Percentiles rank a stretch among this genome's conserved stretches.
phyloP scores from a whole-genome alignment of 2,113 vertebrate genomes.

The Oncorhynchus nerka region DNA sequence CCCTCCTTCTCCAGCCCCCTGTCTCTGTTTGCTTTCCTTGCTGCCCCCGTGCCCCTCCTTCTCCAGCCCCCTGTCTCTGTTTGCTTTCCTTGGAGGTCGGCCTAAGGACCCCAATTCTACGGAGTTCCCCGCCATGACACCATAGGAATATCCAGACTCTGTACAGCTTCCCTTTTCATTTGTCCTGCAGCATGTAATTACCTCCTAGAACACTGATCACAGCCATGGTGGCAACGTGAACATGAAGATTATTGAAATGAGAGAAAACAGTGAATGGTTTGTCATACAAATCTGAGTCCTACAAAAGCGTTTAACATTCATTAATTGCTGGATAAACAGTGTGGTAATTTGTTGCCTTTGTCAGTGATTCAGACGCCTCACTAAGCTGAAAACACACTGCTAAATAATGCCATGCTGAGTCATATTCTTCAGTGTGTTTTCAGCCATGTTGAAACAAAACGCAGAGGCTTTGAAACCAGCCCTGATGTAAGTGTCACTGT shows the following conservation, averaged over 20 bases:
- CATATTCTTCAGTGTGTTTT: slow-evolving; percentile 27
- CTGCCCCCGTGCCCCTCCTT: background rate
- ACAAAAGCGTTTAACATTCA: no score
- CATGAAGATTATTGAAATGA: slow-evolving; percentile 42
- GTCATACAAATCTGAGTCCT: slow-evolving; percentile 15
- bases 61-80: slow-evolving; percentile 22
- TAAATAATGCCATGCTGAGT: slow-evolving; percentile 37
- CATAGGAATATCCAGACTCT: no score
- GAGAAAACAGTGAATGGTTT: background rate
- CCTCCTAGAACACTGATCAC: slow-evolving; percentile 38
- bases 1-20: background rate
- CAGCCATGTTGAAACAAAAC: slow-evolving; percentile 28
- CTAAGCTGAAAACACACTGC: slow-evolving; percentile 4
- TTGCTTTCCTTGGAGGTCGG: slow-evolving; percentile 39
- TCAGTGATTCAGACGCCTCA: slow-evolving; percentile 31
- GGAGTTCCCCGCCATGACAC: background rate
- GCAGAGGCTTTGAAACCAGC: slow-evolving; percentile 27
- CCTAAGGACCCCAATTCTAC: slow-evolving; percentile 34
- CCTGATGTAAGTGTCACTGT: slow-evolving; percentile 33
- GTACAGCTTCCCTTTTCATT: slow-evolving; percentile 4
- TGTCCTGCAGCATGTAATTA: slow-evolving; percentile 57
- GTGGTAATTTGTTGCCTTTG: background rate
- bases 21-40: no score
- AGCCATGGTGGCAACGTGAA: slow-evolving; percentile 27
- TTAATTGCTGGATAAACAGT: slow-evolving; percentile 41